Conservation (phyloP, 1,140 invertebrate species). For the Rhysida immarginata region DNA sequence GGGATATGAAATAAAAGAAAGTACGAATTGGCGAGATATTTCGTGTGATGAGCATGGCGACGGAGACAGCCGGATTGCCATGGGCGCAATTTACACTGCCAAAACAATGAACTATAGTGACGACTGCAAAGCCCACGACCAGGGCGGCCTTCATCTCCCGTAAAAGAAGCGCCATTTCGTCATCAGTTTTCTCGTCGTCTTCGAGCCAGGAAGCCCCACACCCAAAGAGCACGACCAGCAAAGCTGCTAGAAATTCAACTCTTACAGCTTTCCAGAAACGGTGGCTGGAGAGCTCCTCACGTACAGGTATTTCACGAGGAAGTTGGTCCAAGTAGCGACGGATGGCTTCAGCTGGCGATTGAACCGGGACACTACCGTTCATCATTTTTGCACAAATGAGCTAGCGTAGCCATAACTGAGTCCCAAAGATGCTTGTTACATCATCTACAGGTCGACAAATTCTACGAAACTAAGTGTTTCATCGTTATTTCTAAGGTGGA, state of each 20-base stretch:
- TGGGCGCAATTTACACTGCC: constrained; percentile 31
- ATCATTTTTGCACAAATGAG: no score
- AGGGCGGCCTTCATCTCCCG: constrained; percentile 50
- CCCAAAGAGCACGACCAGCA: constrained; percentile 68
- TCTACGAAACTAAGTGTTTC: no score
- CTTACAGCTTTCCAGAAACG: constrained; percentile 21
- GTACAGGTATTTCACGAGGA: constrained; percentile 14
- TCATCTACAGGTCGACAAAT: no score
- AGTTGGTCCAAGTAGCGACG: constrained; percentile 19
- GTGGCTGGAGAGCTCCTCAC: constrained; percentile 15
- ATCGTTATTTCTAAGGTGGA: no score
- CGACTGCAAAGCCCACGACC: constrained; percentile 32
- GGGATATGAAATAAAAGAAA: constrained; percentile 20
- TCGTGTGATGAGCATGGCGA: constrained; percentile 24
- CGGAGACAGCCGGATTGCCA: constrained; percentile 32
- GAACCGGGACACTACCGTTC: no score
- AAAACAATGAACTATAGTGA: constrained; percentile 25
- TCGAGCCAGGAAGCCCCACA: constrained; percentile 48
- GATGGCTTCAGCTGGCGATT: constrained; percentile 16
- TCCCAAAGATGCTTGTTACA: no score
- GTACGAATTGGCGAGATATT: constrained; percentile 25
- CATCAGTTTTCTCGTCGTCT: neutral
- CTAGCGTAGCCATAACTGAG: no score
- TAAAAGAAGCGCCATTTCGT: constrained; percentile 32
- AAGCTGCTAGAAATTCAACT: constrained; percentile 35